A percentile compares a stretch with the other conserved stretches of the same genome.
Conservation (phyloP, 2,797 vertebrate genomes). For the Cryptoprocta ferox region DNA sequence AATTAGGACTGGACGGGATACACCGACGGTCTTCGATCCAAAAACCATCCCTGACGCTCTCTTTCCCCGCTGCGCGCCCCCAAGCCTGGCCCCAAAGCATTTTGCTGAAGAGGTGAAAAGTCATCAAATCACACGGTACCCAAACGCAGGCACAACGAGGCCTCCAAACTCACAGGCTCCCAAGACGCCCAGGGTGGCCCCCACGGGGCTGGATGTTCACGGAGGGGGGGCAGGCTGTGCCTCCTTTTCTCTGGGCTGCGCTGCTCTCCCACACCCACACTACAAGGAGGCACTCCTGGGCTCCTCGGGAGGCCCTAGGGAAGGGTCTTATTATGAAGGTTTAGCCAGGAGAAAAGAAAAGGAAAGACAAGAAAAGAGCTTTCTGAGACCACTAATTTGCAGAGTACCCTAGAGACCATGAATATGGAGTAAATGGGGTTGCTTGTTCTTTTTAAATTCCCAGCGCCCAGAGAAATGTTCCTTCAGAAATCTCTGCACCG, state of each 20-base stretch:
- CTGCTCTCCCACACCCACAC: background rate
- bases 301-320: background rate
- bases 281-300: background rate
- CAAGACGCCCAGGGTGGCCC: background rate
- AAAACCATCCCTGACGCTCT: rapidly evolving
- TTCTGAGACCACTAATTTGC: background rate
- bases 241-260: background rate
- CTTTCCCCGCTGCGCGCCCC: rapidly evolving
- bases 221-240: background rate
- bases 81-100: background rate
- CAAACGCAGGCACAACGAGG: background rate
- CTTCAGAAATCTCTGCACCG: background rate
- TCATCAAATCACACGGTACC: background rate
- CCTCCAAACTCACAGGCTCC: background rate
- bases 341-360: background rate
- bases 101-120: rapidly evolving
- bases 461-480: background rate
- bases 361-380: background rate
- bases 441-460: background rate
- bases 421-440: background rate
- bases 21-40: rapidly evolving
- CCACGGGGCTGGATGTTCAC: background rate
- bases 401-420: background rate
- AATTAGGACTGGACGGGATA: rapidly evolving
- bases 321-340: background rate